Conservation (phyloP, 2,797 vertebrate genomes). For the Gephyroberyx darwinii region DNA sequence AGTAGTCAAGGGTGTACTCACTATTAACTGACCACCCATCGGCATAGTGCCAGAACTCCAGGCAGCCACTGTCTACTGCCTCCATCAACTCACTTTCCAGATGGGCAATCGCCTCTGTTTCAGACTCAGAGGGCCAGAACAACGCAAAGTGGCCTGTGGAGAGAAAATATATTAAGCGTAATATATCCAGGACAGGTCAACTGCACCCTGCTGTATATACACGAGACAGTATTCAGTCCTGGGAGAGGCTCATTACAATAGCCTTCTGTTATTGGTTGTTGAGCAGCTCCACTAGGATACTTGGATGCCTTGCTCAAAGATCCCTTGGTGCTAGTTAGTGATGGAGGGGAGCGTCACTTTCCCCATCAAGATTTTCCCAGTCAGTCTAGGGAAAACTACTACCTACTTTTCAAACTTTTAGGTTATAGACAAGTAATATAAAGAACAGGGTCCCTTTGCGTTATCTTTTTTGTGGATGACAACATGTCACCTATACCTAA, state of each 20-base stretch:
- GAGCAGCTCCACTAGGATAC: too few relatives aligned
- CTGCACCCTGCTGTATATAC: too few relatives aligned
- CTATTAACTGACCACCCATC: accelerated
- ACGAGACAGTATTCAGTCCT: too few relatives aligned
- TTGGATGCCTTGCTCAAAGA: too few relatives aligned
- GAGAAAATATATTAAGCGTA: background rate
- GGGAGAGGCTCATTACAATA: too few relatives aligned
- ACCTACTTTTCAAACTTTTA: background rate
- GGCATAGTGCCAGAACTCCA: constrained; percentile 78
- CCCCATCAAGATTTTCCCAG: background rate
- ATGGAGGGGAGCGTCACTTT: background rate
- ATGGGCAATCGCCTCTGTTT: constrained; percentile 14
- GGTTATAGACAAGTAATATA: background rate
- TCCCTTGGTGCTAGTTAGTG: too few relatives aligned
- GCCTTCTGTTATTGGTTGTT: too few relatives aligned
- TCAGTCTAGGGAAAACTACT: background rate
- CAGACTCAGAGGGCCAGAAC: background rate
- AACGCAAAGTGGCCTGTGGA: constrained; percentile 72
- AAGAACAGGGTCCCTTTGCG: too few relatives aligned
- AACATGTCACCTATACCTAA: background rate
- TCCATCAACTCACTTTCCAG: constrained; percentile 80
- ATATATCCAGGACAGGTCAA: too few relatives aligned
- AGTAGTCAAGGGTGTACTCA: constrained; percentile 53
- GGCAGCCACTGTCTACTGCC: constrained; percentile 72
- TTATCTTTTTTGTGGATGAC: background rate